Percentiles rank a stretch among this genome's conserved stretches.
Conservation (phyloP, 2,888 invertebrate genomes). For the Sarcophaga caerulescens region DNA sequence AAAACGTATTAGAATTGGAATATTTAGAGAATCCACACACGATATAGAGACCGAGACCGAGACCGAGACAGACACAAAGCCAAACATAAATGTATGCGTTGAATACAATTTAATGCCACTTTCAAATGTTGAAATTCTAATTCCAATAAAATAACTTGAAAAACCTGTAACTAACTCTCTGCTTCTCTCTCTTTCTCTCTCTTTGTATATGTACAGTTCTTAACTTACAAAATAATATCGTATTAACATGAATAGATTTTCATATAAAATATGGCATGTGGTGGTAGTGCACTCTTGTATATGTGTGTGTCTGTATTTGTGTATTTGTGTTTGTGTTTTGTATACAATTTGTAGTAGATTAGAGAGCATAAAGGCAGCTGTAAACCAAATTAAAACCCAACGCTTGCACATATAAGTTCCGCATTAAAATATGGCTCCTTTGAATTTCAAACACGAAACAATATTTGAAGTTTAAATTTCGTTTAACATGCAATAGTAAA, state of each 20-base stretch:
- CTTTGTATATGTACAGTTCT: not conserved
- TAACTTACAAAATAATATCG: not conserved
- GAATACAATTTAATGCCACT: not conserved
- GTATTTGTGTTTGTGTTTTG: not conserved
- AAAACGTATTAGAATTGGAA: too few relatives aligned
- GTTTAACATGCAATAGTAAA: not conserved
- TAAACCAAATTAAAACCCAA: constrained; percentile 17
- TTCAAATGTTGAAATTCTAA: not conserved
- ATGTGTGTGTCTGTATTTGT: not conserved
- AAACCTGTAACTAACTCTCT: constrained; percentile 3
- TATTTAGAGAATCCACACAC: not conserved
- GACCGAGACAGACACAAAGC: not conserved
- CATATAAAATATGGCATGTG: not conserved
- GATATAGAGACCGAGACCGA: not conserved
- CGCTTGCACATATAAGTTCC: not conserved
- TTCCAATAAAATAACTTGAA: not conserved
- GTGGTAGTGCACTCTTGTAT: not conserved
- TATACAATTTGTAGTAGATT: not conserved
- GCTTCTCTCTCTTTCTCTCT: too few relatives aligned
- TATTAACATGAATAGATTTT: not conserved
- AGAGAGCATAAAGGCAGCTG: not conserved
- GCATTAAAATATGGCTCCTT: constrained; percentile 3
- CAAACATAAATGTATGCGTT: too few relatives aligned
- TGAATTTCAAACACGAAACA: not conserved
- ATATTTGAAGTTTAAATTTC: not conserved